Conservation (phyloP, 2,888 invertebrate species). For the Reticulitermes lucifugus region DNA sequence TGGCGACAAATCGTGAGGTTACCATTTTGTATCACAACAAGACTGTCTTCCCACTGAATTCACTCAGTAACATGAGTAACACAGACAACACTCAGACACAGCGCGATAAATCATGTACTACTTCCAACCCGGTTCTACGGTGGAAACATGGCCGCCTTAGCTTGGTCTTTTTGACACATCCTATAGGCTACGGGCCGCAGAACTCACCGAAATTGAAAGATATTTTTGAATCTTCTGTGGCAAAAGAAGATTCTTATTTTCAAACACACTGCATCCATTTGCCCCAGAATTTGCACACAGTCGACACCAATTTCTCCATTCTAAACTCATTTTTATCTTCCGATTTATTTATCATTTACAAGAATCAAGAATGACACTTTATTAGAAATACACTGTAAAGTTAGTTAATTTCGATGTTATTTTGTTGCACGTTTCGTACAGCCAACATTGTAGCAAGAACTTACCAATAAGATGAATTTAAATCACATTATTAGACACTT, state of each 20-base stretch:
- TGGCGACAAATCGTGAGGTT: background rate
- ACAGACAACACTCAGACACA: no score
- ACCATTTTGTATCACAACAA: background rate
- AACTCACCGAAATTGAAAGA: slow-evolving; percentile 51
- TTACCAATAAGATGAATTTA: background rate
- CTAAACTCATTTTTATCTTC: slow-evolving; percentile 45
- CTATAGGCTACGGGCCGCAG: slow-evolving; percentile 42
- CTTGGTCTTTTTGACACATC: slow-evolving; percentile 49
- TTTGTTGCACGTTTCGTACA: slow-evolving; percentile 11
- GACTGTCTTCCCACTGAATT: no score
- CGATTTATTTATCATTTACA: slow-evolving; percentile 41
- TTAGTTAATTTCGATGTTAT: slow-evolving; percentile 42
- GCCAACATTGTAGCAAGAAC: slow-evolving; percentile 32
- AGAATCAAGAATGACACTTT: slow-evolving; percentile 45
- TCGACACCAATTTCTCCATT: slow-evolving; percentile 52
- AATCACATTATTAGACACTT: no score
- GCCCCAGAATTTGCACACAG: slow-evolving; percentile 50
- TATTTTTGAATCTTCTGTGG: slow-evolving; percentile 51
- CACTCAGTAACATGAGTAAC: no score
- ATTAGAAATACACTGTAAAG: slow-evolving; percentile 45
- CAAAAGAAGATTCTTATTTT: slow-evolving; percentile 45
- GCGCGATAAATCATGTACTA: background rate
- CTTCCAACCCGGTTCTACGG: slow-evolving; percentile 39
- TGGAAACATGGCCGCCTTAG: slow-evolving; percentile 40
- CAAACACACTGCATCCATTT: slow-evolving; percentile 45